Conservation (phyloP, 2,888 invertebrate genomes). For the Allacma fusca region DNA sequence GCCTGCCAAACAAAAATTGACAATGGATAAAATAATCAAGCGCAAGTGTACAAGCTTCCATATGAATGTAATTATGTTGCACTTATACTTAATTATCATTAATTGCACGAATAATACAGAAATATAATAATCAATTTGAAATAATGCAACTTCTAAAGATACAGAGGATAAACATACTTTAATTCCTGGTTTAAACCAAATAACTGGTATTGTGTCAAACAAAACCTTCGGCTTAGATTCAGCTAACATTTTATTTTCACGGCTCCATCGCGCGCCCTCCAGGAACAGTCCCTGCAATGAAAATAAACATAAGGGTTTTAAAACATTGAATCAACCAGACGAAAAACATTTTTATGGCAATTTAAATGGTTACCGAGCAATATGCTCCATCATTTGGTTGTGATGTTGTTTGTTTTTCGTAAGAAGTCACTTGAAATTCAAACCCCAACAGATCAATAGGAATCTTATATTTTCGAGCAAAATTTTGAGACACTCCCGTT, state of each 20-base stretch:
- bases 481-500: constrained; percentile 92
- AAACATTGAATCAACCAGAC: background rate
- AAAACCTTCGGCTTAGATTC: constrained; percentile 85
- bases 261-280: constrained; percentile 80
- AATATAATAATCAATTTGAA: too few relatives aligned
- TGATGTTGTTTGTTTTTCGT: constrained; percentile 65
- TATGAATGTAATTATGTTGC: too few relatives aligned
- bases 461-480: constrained; percentile 87
- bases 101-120: too few relatives aligned
- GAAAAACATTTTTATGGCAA: background rate
- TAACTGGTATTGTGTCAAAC: constrained; percentile 79
- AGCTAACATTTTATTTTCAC: constrained; percentile 71
- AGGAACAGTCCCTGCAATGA: constrained; percentile 63
- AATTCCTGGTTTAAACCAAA: constrained; percentile 55
- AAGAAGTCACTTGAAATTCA: constrained; percentile 77
- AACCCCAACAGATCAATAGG: constrained; percentile 88
- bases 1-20: background rate
- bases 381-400: constrained; percentile 65
- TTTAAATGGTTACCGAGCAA: constrained; percentile 38
- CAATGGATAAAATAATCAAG: too few relatives aligned
- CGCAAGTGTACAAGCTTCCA: too few relatives aligned
- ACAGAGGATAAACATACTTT: too few relatives aligned
- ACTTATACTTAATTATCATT: too few relatives aligned
- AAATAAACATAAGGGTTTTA: background rate
- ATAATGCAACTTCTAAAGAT: background rate